Conservation (phyloP, 2,113 vertebrate species). For the Melanerpes formicivorus region DNA sequence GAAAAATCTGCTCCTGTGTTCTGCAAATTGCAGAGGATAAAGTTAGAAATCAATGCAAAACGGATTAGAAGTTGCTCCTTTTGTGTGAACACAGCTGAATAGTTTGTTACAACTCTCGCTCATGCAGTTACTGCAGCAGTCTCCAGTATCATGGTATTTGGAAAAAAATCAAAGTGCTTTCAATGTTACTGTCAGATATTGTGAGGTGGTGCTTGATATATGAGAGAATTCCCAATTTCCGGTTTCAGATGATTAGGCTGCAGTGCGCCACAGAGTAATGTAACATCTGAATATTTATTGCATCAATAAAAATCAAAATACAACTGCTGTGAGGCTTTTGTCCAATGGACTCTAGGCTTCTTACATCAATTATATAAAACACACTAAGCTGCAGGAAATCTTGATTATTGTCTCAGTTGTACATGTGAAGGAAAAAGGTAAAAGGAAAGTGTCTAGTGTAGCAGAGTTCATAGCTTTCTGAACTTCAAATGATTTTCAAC, state of each 20-base stretch:
- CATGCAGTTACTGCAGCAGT: not conserved
- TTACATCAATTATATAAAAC: constrained; percentile 21
- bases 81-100: not conserved
- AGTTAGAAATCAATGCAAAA: constrained; percentile 9
- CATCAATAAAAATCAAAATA: constrained; percentile 42
- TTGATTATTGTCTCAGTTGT: not conserved
- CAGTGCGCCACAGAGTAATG: not conserved
- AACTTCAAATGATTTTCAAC: not conserved
- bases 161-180: not conserved
- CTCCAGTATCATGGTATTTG: not conserved
- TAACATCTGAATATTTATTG: constrained; percentile 13
- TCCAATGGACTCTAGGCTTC: constrained; percentile 8
- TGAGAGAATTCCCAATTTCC: constrained; percentile 26
- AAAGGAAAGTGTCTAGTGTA: not conserved
- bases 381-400: not conserved
- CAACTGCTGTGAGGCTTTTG: not conserved
- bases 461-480: not conserved
- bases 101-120: not conserved
- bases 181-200: not conserved
- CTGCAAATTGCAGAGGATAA: not conserved
- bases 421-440: not conserved
- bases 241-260: not conserved
- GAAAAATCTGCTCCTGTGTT: not conserved
- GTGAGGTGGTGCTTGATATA: not conserved
- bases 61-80: not conserved